Conservation (phyloP, 2,888 invertebrate species). For the Phymatocera aterrima region DNA sequence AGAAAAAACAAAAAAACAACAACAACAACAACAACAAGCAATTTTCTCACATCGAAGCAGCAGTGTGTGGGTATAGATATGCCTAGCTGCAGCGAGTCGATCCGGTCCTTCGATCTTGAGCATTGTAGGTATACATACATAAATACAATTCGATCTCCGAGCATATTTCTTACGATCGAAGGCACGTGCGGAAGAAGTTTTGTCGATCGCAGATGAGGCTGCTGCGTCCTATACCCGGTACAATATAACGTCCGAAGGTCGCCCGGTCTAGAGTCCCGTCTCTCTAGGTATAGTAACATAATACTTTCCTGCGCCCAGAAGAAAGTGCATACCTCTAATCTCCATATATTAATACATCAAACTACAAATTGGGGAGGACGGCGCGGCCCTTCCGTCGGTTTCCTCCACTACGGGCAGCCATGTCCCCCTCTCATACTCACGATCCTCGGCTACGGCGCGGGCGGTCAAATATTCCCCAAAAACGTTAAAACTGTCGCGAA, state of each 20-base stretch:
- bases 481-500: no score
- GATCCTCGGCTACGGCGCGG: no score
- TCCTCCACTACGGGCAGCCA: no score
- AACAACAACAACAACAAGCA: no score
- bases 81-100: no score
- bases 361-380: slow-evolving; percentile 3
- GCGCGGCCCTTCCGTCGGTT: neutral
- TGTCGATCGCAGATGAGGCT: slow-evolving; percentile 6
- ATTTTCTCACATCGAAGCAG: no score
- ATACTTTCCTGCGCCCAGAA: slow-evolving; percentile 25
- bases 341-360: slow-evolving; percentile 32
- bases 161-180: neutral
- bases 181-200: slow-evolving; percentile 19
- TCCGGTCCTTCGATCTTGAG: neutral
- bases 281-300: no score
- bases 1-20: no score
- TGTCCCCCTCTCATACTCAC: neutral
- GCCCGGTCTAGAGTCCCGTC: slow-evolving; percentile 33
- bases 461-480: no score
- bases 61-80: no score
- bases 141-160: neutral
- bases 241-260: slow-evolving; percentile 38
- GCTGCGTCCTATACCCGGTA: no score
- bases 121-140: neutral
- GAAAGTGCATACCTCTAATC: slow-evolving; percentile 41